Conservation (phyloP, 2,888 invertebrate genomes). For the Sesia bembeciformis region DNA sequence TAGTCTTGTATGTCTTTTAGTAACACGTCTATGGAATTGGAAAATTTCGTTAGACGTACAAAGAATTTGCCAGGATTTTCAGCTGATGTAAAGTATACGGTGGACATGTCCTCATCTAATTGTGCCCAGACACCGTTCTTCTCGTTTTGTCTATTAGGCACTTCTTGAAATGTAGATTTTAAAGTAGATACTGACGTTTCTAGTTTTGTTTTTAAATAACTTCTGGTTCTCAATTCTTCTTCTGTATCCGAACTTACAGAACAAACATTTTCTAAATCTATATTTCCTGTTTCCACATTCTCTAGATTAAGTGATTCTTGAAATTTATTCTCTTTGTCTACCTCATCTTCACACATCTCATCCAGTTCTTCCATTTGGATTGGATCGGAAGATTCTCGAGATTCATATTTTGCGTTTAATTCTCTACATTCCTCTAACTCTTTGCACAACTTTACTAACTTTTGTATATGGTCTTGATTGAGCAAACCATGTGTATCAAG, state of each 20-base stretch:
- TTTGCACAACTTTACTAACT: conserved; percentile 58
- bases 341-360: conserved; percentile 4
- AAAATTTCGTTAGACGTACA: conserved; percentile 61
- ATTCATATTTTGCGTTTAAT: conserved; percentile 4
- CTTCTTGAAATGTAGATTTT: background rate
- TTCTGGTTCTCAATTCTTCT: background rate
- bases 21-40: conserved; percentile 42
- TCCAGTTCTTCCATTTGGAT: too few relatives aligned
- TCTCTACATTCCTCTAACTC: conserved; percentile 17
- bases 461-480: conserved; percentile 62
- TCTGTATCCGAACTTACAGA: background rate
- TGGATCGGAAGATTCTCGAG: too few relatives aligned
- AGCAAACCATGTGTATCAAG: conserved; percentile 43
- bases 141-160: background rate
- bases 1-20: conserved; percentile 52
- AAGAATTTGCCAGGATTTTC: conserved; percentile 63
- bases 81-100: conserved; percentile 57
- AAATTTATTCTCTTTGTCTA: conserved; percentile 13
- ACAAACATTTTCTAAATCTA: background rate
- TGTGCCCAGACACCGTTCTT: conserved; percentile 52
- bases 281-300: background rate
- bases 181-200: background rate
- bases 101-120: conserved; percentile 47
- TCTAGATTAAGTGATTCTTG: too few relatives aligned
- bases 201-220: background rate